These are phyloP conservation scores for Xenopus petersii DNA, from an alignment of 2,797 vertebrate genomes.

Conservation along the genomic window DNA sequence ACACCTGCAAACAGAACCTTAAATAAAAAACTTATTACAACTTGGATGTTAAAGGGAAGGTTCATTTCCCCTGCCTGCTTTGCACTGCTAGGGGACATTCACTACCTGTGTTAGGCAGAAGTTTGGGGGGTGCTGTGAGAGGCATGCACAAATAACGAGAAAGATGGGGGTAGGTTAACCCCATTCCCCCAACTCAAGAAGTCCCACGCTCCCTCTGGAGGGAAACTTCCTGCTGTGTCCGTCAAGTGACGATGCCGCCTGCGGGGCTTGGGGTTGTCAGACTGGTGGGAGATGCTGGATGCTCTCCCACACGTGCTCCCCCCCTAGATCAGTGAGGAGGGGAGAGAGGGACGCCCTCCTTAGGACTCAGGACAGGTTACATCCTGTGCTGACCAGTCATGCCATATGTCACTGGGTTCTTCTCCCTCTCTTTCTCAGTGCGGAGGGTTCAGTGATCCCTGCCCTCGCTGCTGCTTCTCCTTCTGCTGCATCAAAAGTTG, in stretches of 20 bases:
- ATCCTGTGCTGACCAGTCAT: constrained; percentile 79
- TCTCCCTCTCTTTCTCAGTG: constrained; percentile 80
- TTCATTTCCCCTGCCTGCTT: constrained; percentile 37
- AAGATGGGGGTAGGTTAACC: constrained; percentile 34
- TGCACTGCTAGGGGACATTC: constrained; percentile 39
- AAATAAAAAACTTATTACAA: constrained; percentile 30
- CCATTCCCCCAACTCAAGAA: constrained; percentile 39
- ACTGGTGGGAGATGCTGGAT: constrained; percentile 45
- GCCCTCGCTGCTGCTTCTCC: constrained; percentile 95
- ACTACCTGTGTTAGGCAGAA: constrained; percentile 42
- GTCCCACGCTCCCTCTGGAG: constrained; percentile 42
- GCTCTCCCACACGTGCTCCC: constrained; percentile 41
- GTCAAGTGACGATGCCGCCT: constrained; percentile 49
- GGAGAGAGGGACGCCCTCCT: constrained; percentile 78
- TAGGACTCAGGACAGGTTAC: constrained; percentile 66
- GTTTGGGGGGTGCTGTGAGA: constrained; percentile 44
- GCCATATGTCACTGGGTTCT: constrained; percentile 76
- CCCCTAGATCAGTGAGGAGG: constrained; percentile 57
- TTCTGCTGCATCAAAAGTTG: constrained; percentile 98
- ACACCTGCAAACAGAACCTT: constrained; percentile 31
- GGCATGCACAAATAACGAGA: constrained; percentile 49
- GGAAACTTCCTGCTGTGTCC: constrained; percentile 48
- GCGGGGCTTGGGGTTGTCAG: constrained; percentile 44
- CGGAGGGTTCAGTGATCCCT: constrained; percentile 93
- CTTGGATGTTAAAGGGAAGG: constrained; percentile 27